Percentiles rank a stretch among this genome's conserved stretches.
phyloP scores from a whole-genome alignment of 2,888 invertebrate species.

The Aspidiotus destructor region DNA sequence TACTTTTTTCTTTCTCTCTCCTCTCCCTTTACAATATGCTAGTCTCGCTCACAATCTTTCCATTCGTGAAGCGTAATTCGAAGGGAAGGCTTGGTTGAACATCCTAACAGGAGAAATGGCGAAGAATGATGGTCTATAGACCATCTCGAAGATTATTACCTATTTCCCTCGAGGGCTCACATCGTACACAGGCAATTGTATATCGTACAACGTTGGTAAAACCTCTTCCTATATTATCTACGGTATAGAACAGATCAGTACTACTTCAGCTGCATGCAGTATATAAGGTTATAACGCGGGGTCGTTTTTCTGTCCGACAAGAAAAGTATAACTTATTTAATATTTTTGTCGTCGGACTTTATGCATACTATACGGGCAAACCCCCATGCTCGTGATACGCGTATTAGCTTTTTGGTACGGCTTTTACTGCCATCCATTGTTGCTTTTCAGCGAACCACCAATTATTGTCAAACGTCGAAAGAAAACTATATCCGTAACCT shows the following conservation, averaged over 20 bases:
- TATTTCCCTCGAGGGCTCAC: slow-evolving; percentile 2
- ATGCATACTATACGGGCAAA: not conserved
- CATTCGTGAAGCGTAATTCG: not conserved
- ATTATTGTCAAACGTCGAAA: slow-evolving; percentile 2
- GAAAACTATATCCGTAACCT: not conserved
- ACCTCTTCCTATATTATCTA: no score
- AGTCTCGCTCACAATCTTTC: not conserved
- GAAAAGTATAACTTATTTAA: not conserved
- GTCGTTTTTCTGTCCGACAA: not conserved
- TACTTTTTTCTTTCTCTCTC: not conserved
- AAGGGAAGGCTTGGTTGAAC: not conserved
- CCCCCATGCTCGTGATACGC: no score
- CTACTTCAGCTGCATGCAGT: not conserved
- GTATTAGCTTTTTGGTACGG: no score
- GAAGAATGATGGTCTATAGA: not conserved
- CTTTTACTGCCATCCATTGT: no score
- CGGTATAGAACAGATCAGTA: not conserved
- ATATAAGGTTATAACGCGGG: not conserved
- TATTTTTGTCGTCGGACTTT: not conserved
- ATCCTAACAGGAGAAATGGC: not conserved
- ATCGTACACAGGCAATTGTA: not conserved
- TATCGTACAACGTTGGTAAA: not conserved
- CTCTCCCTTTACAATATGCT: not conserved
- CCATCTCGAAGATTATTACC: slow-evolving; percentile 4
- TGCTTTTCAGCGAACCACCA: not conserved